phyloP scores from a whole-genome alignment of 2,888 invertebrate species.

The Tineola bisselliella region DNA sequence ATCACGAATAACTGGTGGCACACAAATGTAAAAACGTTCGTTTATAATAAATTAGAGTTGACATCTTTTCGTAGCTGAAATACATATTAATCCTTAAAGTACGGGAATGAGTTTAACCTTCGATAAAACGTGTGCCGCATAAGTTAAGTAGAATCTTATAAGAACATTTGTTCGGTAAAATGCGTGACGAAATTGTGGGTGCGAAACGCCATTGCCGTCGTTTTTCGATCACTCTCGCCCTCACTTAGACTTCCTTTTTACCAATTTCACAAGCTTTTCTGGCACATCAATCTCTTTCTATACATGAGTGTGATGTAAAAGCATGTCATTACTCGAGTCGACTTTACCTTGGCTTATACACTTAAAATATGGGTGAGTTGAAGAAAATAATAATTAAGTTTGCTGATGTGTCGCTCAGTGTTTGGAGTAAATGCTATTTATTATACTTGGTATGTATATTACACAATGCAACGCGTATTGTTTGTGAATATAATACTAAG shows the following conservation, averaged over 20 bases:
- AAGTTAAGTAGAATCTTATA: conserved; percentile 56
- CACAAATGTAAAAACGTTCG: not conserved
- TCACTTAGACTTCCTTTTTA: conserved; percentile 66
- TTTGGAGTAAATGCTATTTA: not conserved
- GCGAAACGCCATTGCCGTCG: conserved; percentile 35
- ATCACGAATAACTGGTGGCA: conserved; percentile 1
- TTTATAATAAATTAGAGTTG: conserved; percentile 2
- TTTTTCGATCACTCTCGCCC: conserved; percentile 55
- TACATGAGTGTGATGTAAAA: conserved; percentile 39
- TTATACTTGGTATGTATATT: not conserved
- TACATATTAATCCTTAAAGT: not conserved
- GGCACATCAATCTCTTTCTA: conserved; percentile 61
- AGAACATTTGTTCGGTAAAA: conserved; percentile 62
- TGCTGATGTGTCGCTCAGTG: not conserved
- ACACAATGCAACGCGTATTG: not conserved
- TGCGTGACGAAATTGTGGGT: conserved; percentile 62
- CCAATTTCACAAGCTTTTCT: conserved; percentile 62
- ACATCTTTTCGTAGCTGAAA: not conserved
- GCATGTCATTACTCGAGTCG: conserved; percentile 31
- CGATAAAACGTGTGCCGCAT: conserved; percentile 59
- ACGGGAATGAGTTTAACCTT: conserved; percentile 44
- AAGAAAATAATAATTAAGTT: conserved; percentile 3
- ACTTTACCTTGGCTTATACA: not conserved
- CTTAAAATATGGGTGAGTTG: not conserved
- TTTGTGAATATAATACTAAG: not conserved